These are phyloP conservation scores for Synanceia verrucosa DNA, from an alignment of 2,797 vertebrate species.

Conservation along the genomic window DNA sequence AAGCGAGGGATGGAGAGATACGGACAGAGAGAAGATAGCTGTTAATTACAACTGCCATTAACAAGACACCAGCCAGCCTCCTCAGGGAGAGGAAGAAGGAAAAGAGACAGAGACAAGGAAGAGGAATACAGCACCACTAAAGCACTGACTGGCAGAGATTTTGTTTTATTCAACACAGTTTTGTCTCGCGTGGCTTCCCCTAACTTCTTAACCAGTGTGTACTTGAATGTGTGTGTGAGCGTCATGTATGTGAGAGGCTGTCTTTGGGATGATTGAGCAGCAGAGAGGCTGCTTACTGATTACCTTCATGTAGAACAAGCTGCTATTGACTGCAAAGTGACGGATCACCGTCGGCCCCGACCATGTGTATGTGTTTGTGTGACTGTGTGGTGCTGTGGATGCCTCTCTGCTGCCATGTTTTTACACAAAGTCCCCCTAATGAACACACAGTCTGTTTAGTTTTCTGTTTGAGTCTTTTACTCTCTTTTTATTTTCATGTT, in stretches of 20 bases:
- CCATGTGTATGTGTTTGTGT: slow-evolving; percentile 59
- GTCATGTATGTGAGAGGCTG: slow-evolving; percentile 76
- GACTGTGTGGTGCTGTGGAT: slow-evolving; percentile 22
- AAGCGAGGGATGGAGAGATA: slow-evolving; percentile 75
- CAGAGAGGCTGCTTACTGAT: slow-evolving; percentile 92
- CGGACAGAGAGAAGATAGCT: slow-evolving; percentile 89
- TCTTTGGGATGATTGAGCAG: slow-evolving; percentile 88
- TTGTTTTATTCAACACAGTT: slow-evolving; percentile 13
- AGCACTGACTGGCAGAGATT: slow-evolving; percentile 4
- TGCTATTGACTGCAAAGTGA: slow-evolving; percentile 94
- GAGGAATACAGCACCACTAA: not conserved
- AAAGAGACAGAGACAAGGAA: slow-evolving; percentile 33
- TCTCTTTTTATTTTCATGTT: not conserved
- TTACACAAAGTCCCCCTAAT: slow-evolving; percentile 1
- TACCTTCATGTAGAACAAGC: slow-evolving; percentile 97
- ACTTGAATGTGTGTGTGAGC: slow-evolving; percentile 68
- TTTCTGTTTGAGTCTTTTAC: not conserved
- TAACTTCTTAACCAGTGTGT: not conserved
- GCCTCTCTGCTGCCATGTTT: slow-evolving; percentile 6
- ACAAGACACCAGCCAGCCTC: slow-evolving; percentile 85
- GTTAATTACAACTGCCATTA: slow-evolving; percentile 96
- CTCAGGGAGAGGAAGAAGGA: slow-evolving; percentile 67
- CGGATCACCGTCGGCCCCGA: slow-evolving; percentile 81
- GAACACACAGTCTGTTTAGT: not conserved
- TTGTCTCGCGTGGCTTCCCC: slow-evolving; percentile 24